Evolutionary conservation across 1,140 invertebrate genomes (phyloP).

Genomic region (Saccostrea echinata): DNA sequence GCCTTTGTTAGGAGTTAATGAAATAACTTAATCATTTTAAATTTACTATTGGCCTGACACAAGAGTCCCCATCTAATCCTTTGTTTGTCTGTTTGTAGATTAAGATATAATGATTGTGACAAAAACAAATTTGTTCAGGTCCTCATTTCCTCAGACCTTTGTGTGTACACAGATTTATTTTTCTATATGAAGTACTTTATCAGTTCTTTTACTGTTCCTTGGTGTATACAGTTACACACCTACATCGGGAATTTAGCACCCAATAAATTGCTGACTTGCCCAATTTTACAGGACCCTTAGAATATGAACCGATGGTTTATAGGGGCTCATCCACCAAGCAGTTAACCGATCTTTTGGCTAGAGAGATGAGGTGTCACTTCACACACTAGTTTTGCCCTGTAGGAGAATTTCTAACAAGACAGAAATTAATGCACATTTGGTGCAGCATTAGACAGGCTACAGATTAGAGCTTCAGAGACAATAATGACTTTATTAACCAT

Average conservation of each 20-base stretch:
- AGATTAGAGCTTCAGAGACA: neutral
- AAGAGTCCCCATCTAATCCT: neutral
- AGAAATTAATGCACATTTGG: neutral
- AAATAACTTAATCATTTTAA: slow-evolving; percentile 32
- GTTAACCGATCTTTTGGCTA: neutral
- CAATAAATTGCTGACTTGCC: slow-evolving; percentile 27
- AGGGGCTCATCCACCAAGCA: neutral
- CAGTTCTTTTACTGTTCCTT: neutral
- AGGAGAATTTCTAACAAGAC: slow-evolving; percentile 4
- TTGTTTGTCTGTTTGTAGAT: slow-evolving; percentile 13
- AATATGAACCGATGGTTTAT: neutral
- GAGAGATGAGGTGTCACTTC: neutral
- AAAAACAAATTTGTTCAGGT: slow-evolving; percentile 30
- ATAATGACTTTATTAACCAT: neutral
- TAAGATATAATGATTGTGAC: neutral
- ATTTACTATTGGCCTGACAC: slow-evolving; percentile 16
- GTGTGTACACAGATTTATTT: neutral
- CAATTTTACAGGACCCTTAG: neutral
- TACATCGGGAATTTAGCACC: slow-evolving; percentile 20
- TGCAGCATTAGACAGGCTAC: neutral
- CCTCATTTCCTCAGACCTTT: neutral
- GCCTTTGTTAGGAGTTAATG: slow-evolving; percentile 17
- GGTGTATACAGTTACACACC: neutral
- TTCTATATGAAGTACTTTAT: slow-evolving; percentile 3
- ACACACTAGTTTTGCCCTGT: slow-evolving; percentile 19